Percentiles rank a stretch among this genome's conserved stretches.
phyloP scores from a whole-genome alignment of 2,888 invertebrate species.

The Conus canariensis region DNA sequence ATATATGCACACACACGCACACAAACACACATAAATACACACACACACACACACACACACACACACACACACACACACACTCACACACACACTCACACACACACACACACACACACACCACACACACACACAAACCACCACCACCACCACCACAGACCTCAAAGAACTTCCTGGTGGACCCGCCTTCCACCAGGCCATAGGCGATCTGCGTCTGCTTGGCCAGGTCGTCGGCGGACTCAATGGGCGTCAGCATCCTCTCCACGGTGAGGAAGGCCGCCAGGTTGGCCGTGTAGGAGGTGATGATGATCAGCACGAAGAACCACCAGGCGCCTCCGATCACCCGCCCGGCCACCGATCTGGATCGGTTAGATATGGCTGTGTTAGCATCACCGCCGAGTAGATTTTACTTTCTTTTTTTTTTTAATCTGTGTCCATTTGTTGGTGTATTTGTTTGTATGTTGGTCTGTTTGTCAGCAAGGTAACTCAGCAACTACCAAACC shows the following conservation, averaged over 20 bases:
- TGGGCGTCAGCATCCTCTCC: slow-evolving; percentile 95
- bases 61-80: background rate
- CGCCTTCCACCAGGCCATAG: slow-evolving; percentile 85
- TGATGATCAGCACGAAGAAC: slow-evolving; percentile 98
- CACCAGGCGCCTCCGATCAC: slow-evolving; percentile 99
- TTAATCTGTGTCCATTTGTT: no score
- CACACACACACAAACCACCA: background rate
- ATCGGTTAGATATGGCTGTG: background rate
- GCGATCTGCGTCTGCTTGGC: slow-evolving; percentile 85
- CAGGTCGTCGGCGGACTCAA: slow-evolving; percentile 93
- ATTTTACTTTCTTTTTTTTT: no score
- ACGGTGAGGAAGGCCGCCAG: slow-evolving; percentile 91
- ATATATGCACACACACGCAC: no score
- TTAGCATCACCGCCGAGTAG: no score
- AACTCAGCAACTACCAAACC: no score
- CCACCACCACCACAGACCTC: slow-evolving; percentile 80
- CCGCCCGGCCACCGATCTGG: slow-evolving; percentile 90
- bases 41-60: no score
- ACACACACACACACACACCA: background rate
- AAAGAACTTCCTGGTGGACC: slow-evolving; percentile 94
- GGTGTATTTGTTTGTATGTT: no score
- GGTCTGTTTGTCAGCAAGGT: no score
- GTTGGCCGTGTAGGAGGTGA: slow-evolving; percentile 99
- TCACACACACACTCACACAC: no score
- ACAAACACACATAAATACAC: no score